Evolutionary conservation across 2,113 vertebrate species (phyloP).

Genomic region (Chloroceryle aenea): DNA sequence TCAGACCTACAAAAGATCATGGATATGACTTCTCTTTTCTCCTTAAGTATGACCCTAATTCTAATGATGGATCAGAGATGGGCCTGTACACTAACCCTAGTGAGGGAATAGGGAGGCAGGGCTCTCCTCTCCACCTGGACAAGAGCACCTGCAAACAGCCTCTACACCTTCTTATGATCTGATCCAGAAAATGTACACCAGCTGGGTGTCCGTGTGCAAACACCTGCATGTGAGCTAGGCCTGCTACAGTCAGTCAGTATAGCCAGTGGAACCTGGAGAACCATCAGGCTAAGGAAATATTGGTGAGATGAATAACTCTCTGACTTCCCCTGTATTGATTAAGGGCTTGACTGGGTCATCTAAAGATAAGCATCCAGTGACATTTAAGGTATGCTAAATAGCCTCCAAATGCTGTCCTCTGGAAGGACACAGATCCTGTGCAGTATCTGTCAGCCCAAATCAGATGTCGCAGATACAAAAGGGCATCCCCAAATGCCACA

Average conservation of each 20-base stretch:
- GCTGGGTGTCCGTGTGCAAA: not conserved
- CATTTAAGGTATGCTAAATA: not conserved
- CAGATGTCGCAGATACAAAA: not conserved
- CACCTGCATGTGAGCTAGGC: not conserved
- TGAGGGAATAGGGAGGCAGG: not conserved
- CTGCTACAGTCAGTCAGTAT: not conserved
- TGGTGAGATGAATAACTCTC: not conserved
- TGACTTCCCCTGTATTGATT: not conserved
- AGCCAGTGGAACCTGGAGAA: not conserved
- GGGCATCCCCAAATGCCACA: not conserved
- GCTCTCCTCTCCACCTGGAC: not conserved
- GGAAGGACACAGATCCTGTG: not conserved
- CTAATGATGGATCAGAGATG: not conserved
- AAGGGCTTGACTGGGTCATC: not conserved
- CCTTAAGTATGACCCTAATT: not conserved
- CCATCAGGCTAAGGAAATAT: not conserved
- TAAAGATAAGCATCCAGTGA: not conserved
- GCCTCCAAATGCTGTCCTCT: not conserved
- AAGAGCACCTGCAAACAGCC: not conserved
- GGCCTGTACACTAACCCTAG: too few relatives aligned
- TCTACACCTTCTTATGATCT: not conserved
- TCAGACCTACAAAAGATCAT: not conserved
- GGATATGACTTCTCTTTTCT: not conserved
- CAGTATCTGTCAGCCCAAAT: not conserved
- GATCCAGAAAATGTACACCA: not conserved